A percentile compares a stretch with the other conserved stretches of the same genome.
Evolutionary conservation across 1,140 invertebrate species (phyloP).

Genomic region (Drosophila albomicans): DNA sequence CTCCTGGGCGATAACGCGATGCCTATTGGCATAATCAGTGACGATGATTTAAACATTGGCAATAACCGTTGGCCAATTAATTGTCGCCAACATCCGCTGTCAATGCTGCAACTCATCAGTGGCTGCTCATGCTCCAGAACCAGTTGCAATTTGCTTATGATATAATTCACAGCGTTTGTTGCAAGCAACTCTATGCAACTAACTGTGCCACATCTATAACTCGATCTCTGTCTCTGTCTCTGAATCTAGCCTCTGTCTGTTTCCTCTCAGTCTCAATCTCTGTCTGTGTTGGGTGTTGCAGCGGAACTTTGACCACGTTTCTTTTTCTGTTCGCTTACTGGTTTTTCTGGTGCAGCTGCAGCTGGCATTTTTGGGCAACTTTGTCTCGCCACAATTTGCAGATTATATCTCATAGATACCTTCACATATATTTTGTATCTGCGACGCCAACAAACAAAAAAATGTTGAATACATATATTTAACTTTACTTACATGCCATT

Average conservation of each 20-base stretch:
- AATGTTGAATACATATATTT: neutral
- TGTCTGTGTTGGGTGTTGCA: neutral
- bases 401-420: conserved; percentile 23
- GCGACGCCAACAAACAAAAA: neutral
- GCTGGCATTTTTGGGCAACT: conserved; percentile 4
- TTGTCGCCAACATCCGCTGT: conserved; percentile 71
- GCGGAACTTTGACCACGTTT: conserved; percentile 7
- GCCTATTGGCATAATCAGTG: conserved; percentile 66
- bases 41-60: conserved; percentile 14
- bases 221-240: neutral
- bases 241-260: neutral
- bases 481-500: neutral
- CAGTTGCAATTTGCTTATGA: conserved; percentile 45
- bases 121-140: conserved; percentile 15
- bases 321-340: neutral
- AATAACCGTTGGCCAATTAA: conserved; percentile 69
- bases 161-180: conserved; percentile 60
- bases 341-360: conserved; percentile 10
- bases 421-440: neutral
- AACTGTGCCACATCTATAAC: conserved; percentile 35
- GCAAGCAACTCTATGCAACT: conserved; percentile 36
- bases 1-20: conserved; percentile 38
- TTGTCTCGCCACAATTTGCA: conserved; percentile 1
- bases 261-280: neutral
- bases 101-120: conserved; percentile 37